Conservation (phyloP, 2,113 vertebrate genomes). For the Numida meleagris region DNA sequence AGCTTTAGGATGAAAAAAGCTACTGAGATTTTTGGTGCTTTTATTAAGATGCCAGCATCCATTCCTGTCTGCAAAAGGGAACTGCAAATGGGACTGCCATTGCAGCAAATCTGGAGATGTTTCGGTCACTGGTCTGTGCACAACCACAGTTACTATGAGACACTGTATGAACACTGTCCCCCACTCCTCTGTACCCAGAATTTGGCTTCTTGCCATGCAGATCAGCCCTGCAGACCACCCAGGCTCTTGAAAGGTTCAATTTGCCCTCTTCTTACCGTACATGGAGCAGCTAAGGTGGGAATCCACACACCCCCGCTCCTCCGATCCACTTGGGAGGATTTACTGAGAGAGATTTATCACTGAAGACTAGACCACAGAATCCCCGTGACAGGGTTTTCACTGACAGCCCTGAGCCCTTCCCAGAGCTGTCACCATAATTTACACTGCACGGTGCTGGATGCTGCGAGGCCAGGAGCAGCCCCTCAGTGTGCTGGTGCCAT, state of each 20-base stretch:
- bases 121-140: fast-evolving
- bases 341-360: conserved; percentile 20
- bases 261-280: fast-evolving
- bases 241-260: background rate
- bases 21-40: background rate
- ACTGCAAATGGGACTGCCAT: background rate
- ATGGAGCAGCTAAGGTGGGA: background rate
- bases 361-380: background rate
- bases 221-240: background rate
- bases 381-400: background rate
- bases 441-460: fast-evolving
- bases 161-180: fast-evolving
- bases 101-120: fast-evolving
- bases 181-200: fast-evolving
- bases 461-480: fast-evolving
- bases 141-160: background rate
- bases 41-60: background rate
- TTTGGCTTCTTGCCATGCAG: background rate
- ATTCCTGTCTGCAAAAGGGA: background rate
- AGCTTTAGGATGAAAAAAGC: background rate
- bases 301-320: fast-evolving
- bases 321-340: background rate
- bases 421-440: conserved; percentile 3
- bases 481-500: fast-evolving
- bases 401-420: conserved; percentile 1